phyloP scores from a whole-genome alignment of 1,140 invertebrate species.

The Meloidogyne exigua region DNA sequence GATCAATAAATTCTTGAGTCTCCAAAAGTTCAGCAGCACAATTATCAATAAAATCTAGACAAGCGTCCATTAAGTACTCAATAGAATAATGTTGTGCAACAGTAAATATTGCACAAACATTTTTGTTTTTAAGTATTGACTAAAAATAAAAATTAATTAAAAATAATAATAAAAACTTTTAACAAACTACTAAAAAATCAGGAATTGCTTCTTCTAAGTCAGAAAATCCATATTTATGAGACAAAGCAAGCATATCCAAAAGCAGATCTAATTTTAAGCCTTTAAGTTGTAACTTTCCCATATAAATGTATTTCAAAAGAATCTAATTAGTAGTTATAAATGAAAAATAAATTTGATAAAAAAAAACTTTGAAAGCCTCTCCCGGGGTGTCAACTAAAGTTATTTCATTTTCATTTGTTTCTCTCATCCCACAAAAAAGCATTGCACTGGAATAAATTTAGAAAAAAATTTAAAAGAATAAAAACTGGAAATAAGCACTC shows the following conservation, averaged over 20 bases:
- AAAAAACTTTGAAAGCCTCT: conserved; percentile 79
- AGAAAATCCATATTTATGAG: conserved; percentile 90
- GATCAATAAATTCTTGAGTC: conserved; percentile 37
- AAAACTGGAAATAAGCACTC: conserved; percentile 85
- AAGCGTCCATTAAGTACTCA: conserved; percentile 70
- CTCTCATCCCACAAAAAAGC: conserved; percentile 84
- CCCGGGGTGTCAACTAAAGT: conserved; percentile 80
- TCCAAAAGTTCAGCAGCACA: conserved; percentile 71
- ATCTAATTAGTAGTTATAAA: conserved; percentile 6
- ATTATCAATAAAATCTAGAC: conserved; percentile 78
- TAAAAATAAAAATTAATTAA: conserved; percentile 27
- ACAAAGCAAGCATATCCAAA: conserved; percentile 80
- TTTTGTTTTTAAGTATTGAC: conserved; percentile 76
- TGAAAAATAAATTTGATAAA: not conserved
- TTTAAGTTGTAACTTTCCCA: conserved; percentile 79
- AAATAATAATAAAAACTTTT: conserved; percentile 13
- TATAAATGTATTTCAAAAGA: conserved; percentile 91
- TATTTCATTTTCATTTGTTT: conserved; percentile 79
- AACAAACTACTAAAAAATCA: conserved; percentile 76
- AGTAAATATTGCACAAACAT: conserved; percentile 89
- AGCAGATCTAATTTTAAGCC: conserved; percentile 74
- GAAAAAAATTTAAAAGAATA: not conserved
- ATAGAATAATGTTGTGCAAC: conserved; percentile 77
- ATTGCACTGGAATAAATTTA: conserved; percentile 69
- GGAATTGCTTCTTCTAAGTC: conserved; percentile 86